These are phyloP conservation scores for Cyanoderma ruficeps DNA, from an alignment of 2,113 vertebrate genomes.

Conservation along the genomic window DNA sequence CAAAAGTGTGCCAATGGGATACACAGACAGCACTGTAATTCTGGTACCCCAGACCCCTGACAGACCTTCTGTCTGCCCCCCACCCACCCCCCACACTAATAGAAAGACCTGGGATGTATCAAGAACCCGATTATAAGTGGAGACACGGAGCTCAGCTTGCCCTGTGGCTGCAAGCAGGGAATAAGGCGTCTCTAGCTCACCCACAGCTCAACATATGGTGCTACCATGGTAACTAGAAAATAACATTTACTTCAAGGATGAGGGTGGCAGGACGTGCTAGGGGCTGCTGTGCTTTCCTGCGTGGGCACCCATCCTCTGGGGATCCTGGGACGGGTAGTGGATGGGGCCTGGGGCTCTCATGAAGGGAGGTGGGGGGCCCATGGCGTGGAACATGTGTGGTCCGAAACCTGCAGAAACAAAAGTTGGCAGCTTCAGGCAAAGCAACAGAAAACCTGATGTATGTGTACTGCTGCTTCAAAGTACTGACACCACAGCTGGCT, in stretches of 20 bases:
- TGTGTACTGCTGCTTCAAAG: not conserved
- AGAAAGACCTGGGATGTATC: not conserved
- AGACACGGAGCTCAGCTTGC: conserved; percentile 42
- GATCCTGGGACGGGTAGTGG: conserved; percentile 96
- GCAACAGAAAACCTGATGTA: not conserved
- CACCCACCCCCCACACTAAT: not conserved
- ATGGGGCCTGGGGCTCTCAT: conserved; percentile 93
- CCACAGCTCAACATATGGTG: conserved; percentile 65
- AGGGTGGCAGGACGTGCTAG: conserved; percentile 53
- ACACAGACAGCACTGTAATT: not conserved
- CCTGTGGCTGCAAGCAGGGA: conserved; percentile 45
- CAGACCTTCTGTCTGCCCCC: not conserved
- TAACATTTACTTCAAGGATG: conserved; percentile 12
- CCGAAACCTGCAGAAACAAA: conserved; percentile 83
- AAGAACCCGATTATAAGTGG: conserved; percentile 2
- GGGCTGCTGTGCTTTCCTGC: conserved; percentile 85
- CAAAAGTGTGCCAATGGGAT: conserved; percentile 43
- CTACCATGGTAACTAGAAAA: conserved; percentile 73
- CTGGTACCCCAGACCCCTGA: not conserved
- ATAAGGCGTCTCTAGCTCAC: conserved; percentile 56
- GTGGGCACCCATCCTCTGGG: conserved; percentile 94
- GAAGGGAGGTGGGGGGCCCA: conserved; percentile 89
- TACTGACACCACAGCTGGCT: not conserved
- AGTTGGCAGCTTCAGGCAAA: not conserved
- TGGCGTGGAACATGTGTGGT: conserved; percentile 86